phyloP scores from a whole-genome alignment of 2,888 invertebrate species.

The Athalia circularis region DNA sequence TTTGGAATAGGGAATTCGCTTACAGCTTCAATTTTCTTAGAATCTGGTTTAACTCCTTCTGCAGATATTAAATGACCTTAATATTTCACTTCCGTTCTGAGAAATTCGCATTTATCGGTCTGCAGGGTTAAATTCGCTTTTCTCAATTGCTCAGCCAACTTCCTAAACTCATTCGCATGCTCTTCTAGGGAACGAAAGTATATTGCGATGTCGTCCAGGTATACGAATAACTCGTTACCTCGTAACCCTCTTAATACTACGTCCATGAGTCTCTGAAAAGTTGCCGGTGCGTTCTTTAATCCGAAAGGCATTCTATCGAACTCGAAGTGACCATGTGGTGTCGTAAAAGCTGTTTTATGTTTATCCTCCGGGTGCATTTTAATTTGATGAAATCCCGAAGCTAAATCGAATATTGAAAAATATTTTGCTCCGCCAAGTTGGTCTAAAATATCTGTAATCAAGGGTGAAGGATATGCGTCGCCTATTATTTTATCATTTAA shows the following conservation, averaged over 20 bases:
- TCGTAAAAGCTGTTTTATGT: not conserved
- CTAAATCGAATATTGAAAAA: slow-evolving; percentile 11
- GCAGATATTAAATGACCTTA: not conserved
- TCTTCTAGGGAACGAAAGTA: slow-evolving; percentile 1
- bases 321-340: not conserved
- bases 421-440: slow-evolving; percentile 9
- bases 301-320: slow-evolving; percentile 15
- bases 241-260: not conserved
- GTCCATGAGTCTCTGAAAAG: slow-evolving; percentile 4
- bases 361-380: not conserved
- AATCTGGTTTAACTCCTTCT: not conserved
- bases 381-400: slow-evolving; percentile 15
- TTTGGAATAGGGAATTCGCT: not conserved
- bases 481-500: slow-evolving; percentile 3
- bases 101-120: slow-evolving; percentile 18
- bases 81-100: not conserved
- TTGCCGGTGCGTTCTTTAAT: slow-evolving; percentile 8
- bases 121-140: slow-evolving; percentile 20
- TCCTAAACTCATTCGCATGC: slow-evolving; percentile 15
- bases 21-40: not conserved
- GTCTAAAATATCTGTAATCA: slow-evolving; percentile 6
- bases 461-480: not conserved
- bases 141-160: not conserved
- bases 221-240: slow-evolving; percentile 8
- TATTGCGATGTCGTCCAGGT: slow-evolving; percentile 2